phyloP scores from a whole-genome alignment of 2,797 vertebrate genomes.

The Rhabdomys pumilio region DNA sequence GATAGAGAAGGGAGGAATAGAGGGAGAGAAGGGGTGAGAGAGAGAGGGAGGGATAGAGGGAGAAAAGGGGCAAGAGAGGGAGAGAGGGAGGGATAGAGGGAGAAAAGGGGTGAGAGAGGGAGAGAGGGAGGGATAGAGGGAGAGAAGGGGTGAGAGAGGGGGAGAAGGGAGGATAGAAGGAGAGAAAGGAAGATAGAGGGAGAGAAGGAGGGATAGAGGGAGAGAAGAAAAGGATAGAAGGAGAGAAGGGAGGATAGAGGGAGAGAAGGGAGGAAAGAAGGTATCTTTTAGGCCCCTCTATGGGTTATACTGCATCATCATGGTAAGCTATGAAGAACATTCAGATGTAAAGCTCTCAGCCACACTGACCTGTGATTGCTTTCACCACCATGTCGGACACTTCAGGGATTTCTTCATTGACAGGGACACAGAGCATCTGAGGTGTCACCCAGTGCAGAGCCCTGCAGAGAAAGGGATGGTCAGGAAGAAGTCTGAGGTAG shows the following conservation, averaged over 20 bases:
- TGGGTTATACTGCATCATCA: neutral
- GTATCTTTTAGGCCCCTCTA: neutral
- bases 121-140: neutral
- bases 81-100: neutral
- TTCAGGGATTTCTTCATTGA: conserved; percentile 97
- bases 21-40: neutral
- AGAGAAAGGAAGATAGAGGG: too few relatives aligned
- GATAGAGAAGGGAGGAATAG: too few relatives aligned
- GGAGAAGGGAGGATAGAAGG: neutral
- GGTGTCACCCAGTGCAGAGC: conserved; percentile 98
- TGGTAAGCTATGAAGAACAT: neutral
- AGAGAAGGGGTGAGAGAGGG: too few relatives aligned
- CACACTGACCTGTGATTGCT: conserved; percentile 96
- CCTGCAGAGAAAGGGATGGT: conserved; percentile 86
- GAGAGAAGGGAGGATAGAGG: too few relatives aligned
- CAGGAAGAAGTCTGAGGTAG: conserved; percentile 60
- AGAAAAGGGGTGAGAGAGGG: too few relatives aligned
- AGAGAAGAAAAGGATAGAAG: too few relatives aligned
- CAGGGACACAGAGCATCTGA: conserved; percentile 97
- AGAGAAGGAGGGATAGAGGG: neutral
- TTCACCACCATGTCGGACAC: conserved; percentile 98
- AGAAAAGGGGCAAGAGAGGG: too few relatives aligned
- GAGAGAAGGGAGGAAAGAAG: neutral
- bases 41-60: neutral
- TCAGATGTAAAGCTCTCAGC: neutral